phyloP scores from a whole-genome alignment of 2,888 invertebrate species.

The Halocaridina rubra region DNA sequence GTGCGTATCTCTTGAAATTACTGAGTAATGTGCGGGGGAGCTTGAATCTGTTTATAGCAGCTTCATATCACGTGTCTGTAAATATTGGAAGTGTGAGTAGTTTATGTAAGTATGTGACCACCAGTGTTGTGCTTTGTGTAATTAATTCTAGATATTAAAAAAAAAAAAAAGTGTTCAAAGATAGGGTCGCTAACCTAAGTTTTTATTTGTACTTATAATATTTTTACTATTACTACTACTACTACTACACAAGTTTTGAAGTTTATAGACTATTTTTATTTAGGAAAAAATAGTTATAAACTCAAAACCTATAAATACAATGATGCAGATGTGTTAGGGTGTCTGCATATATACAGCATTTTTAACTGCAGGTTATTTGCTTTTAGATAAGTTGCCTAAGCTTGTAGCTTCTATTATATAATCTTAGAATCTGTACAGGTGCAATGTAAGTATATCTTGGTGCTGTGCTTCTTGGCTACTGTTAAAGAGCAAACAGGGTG shows the following conservation, averaged over 20 bases:
- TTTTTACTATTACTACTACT: too few relatives aligned
- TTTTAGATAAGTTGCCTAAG: conserved; percentile 59
- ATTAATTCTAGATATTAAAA: conserved; percentile 57
- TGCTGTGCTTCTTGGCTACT: conserved; percentile 54
- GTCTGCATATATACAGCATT: conserved; percentile 57
- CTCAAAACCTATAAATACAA: conserved; percentile 54
- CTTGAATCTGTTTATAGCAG: conserved; percentile 47
- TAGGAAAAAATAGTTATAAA: conserved; percentile 49
- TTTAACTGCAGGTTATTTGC: conserved; percentile 57
- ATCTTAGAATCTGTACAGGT: conserved; percentile 52
- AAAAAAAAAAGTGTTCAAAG: conserved; percentile 50
- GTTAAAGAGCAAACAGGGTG: conserved; percentile 58
- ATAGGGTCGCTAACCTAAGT: conserved; percentile 51
- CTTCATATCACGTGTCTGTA: conserved; percentile 58
- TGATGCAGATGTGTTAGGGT: conserved; percentile 48
- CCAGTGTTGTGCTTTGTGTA: conserved; percentile 58
- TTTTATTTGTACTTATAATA: conserved; percentile 59
- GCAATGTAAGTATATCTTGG: conserved; percentile 57
- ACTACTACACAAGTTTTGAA: conserved; percentile 51
- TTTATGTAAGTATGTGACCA: conserved; percentile 55
- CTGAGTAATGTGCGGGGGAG: conserved; percentile 43
- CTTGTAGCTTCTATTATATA: conserved; percentile 57
- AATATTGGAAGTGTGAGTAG: conserved; percentile 56
- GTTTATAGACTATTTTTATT: conserved; percentile 50
- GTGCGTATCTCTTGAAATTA: too few relatives aligned